Evolutionary conservation across 2,113 vertebrate genomes (phyloP).

Genomic region (Neoarius graeffei): DNA sequence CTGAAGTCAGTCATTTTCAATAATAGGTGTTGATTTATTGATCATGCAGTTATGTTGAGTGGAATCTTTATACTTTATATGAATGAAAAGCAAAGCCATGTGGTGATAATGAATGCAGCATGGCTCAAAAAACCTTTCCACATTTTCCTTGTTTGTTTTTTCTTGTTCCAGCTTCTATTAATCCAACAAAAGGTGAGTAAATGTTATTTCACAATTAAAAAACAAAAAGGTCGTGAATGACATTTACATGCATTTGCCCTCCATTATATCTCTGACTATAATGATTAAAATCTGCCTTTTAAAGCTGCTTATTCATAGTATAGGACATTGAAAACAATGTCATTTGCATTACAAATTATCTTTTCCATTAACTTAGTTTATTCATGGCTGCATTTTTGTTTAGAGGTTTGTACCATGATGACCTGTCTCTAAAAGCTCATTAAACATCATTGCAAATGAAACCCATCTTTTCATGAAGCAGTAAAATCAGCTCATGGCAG

Average conservation of each 20-base stretch:
- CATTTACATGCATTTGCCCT: not conserved
- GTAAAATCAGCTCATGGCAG: constrained; percentile 9
- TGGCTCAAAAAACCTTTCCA: not conserved
- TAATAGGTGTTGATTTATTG: not conserved
- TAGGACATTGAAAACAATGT: not conserved
- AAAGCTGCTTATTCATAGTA: constrained; percentile 11
- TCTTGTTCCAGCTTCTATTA: not conserved
- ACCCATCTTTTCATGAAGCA: constrained; percentile 29
- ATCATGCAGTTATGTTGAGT: not conserved
- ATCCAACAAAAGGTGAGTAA: not conserved
- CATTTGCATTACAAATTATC: constrained; percentile 22
- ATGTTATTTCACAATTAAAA: not conserved
- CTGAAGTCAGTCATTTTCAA: not conserved
- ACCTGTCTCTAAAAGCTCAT: constrained; percentile 38
- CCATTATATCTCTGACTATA: not conserved
- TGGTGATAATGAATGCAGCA: not conserved
- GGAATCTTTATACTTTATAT: not conserved
- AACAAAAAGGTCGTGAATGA: not conserved
- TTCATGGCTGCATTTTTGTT: constrained; percentile 24
- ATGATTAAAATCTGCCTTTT: not conserved
- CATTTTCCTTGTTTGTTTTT: not conserved
- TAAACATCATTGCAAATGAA: constrained; percentile 35
- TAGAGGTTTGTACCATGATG: constrained; percentile 18
- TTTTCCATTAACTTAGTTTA: constrained; percentile 41
- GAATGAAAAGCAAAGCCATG: not conserved